Conservation (phyloP, 2,797 vertebrate species). For the Chanos chanos region DNA sequence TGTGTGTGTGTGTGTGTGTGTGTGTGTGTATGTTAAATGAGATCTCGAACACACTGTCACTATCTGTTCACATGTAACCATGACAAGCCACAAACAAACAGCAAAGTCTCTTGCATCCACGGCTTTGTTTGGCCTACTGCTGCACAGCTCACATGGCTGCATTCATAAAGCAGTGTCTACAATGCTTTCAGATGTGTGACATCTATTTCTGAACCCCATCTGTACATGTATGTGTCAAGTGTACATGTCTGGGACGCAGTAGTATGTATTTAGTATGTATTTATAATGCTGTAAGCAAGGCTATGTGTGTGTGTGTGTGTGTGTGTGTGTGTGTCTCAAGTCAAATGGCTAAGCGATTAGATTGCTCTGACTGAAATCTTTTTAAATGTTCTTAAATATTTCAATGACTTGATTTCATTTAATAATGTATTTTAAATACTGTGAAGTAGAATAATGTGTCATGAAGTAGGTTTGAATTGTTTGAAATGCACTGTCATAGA, state of each 20-base stretch:
- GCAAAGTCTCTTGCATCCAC: slow-evolving; percentile 52
- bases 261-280: not conserved
- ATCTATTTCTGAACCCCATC: not conserved
- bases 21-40: slow-evolving; percentile 6
- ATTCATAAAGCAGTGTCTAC: no score
- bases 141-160: slow-evolving; percentile 50
- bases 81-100: slow-evolving; percentile 34
- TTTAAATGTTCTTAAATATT: no score
- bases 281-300: not conserved
- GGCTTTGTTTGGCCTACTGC: slow-evolving; percentile 44
- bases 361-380: not conserved
- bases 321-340: not conserved
- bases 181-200: no score
- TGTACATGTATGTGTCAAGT: not conserved
- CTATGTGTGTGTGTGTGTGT: not conserved
- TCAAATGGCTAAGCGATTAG: not conserved
- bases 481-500: no score
- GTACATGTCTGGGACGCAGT: not conserved
- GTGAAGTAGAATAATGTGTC: no score
- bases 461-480: no score
- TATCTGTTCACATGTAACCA: slow-evolving; percentile 29
- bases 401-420: no score
- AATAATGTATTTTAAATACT: no score
- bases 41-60: slow-evolving; percentile 11
- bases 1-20: slow-evolving; percentile 49